phyloP scores from a whole-genome alignment of 2,113 vertebrate genomes.

The Laticauda laticaudata region DNA sequence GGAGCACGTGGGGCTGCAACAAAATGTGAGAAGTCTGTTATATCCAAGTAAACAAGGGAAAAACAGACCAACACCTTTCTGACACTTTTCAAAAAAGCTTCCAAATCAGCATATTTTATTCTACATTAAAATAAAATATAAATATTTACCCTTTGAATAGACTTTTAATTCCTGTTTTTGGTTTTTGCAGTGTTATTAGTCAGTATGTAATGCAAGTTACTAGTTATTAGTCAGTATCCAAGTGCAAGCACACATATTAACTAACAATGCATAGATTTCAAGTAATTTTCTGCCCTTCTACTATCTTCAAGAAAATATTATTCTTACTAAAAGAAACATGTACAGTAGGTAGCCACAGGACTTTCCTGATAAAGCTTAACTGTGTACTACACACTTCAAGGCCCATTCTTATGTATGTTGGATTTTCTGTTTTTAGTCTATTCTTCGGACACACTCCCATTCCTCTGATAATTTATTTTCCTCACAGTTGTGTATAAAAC shows the following conservation, averaged over 20 bases:
- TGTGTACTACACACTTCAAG: neutral
- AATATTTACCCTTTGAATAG: neutral
- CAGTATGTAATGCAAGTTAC: neutral
- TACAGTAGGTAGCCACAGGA: neutral
- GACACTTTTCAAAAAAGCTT: neutral
- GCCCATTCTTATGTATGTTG: neutral
- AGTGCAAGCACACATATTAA: neutral
- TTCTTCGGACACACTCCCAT: neutral
- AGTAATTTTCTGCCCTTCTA: neutral
- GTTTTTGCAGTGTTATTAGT: neutral
- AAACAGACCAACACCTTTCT: neutral
- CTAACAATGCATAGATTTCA: neutral
- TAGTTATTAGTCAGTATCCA: neutral
- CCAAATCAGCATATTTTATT: neutral
- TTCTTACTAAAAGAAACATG: neutral
- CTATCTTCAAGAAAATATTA: neutral
- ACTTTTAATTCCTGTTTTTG: neutral
- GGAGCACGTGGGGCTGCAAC: conserved; percentile 92
- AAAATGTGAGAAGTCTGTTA: conserved; percentile 45
- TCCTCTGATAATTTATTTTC: neutral
- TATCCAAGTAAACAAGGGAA: conserved; percentile 44
- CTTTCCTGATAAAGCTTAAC: neutral
- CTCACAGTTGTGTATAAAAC: neutral
- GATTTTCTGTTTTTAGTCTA: neutral
- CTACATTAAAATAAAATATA: neutral